phyloP scores from a whole-genome alignment of 2,888 invertebrate species.

The Latheticus oryzae region DNA sequence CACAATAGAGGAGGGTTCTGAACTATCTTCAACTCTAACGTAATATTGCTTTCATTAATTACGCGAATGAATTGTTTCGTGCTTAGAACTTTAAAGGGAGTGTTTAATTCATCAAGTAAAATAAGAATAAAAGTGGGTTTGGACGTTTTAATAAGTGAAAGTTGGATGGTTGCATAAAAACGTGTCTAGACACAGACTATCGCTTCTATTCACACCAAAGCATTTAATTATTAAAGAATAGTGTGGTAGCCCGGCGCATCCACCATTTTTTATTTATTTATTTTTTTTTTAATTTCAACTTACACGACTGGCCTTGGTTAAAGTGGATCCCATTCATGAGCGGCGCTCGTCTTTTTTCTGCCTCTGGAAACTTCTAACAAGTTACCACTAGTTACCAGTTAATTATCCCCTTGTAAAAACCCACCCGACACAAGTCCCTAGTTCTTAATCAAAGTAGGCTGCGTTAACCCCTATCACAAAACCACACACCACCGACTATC shows the following conservation, averaged over 20 bases:
- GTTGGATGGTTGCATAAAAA: too few relatives aligned
- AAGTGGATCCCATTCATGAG: constrained; percentile 68
- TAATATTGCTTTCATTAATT: constrained; percentile 22
- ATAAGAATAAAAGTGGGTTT: neutral
- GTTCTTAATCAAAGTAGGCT: constrained; percentile 7
- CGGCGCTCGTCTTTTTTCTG: constrained; percentile 20
- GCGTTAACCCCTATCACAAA: constrained; percentile 21
- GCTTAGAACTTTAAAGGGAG: constrained; percentile 10
- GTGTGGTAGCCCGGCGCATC: constrained; percentile 41
- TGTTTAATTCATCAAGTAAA: constrained; percentile 24
- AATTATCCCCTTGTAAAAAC: constrained; percentile 2
- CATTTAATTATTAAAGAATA: too few relatives aligned
- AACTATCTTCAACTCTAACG: neutral
- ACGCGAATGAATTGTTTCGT: constrained; percentile 28
- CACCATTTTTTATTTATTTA: constrained; percentile 28
- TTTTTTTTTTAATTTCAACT: constrained; percentile 51
- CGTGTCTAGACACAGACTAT: too few relatives aligned
- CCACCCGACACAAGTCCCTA: constrained; percentile 13
- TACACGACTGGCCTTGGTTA: constrained; percentile 66
- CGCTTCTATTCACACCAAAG: too few relatives aligned
- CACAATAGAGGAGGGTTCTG: neutral
- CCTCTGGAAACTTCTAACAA: constrained; percentile 6
- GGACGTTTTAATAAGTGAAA: constrained; percentile 3
- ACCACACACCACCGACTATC: constrained; percentile 42
- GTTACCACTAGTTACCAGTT: constrained; percentile 7